These are phyloP conservation scores for Melinaea marsaeus DNA, from an alignment of 2,888 invertebrate genomes.

Conservation along the genomic window DNA sequence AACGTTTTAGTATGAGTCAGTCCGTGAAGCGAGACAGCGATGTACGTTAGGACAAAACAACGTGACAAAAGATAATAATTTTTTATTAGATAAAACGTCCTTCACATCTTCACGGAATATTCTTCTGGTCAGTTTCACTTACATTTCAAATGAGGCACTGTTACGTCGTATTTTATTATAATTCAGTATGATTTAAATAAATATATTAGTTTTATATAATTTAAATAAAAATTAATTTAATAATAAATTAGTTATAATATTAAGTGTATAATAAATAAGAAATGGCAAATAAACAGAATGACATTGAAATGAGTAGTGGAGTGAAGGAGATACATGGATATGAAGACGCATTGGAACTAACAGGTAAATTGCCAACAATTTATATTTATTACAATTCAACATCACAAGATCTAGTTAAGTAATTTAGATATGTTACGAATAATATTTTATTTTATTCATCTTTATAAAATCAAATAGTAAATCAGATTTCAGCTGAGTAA, in stretches of 20 bases:
- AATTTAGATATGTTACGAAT: too few species aligned
- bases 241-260: constrained; percentile 14
- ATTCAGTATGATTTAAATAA: background rate
- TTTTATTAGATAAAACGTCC: constrained; percentile 22
- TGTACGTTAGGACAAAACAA: background rate
- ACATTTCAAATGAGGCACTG: constrained; percentile 7
- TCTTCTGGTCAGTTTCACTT: constrained; percentile 19
- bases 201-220: constrained; percentile 10
- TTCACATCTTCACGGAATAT: constrained; percentile 14
- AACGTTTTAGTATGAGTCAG: too few species aligned
- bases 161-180: background rate
- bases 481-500: too few species aligned
- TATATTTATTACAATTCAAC: too few species aligned
- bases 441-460: too few species aligned
- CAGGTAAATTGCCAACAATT: constrained; percentile 32
- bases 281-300: constrained; percentile 19
- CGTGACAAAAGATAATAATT: constrained; percentile 10
- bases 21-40: background rate
- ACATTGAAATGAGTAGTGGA: constrained; percentile 30
- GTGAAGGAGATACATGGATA: constrained; percentile 32
- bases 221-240: constrained; percentile 1
- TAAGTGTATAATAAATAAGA: constrained; percentile 19
- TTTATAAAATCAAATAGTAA: too few species aligned
- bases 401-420: too few species aligned
- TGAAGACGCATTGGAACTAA: constrained; percentile 45